phyloP scores from a whole-genome alignment of 2,113 vertebrate genomes.

The Macrotus californicus region DNA sequence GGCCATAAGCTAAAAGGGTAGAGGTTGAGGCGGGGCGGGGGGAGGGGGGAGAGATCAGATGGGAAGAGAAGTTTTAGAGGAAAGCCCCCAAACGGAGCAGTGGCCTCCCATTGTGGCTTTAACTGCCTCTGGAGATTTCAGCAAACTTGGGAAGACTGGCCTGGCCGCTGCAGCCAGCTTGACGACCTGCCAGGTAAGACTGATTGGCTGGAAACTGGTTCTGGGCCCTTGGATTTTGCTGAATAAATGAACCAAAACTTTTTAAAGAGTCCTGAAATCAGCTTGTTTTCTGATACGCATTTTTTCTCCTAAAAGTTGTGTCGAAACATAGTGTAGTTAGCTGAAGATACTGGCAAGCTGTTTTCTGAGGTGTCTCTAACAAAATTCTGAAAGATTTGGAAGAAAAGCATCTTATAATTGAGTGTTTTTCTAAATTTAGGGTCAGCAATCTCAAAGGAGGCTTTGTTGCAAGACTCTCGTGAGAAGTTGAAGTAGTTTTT shows the following conservation, averaged over 20 bases:
- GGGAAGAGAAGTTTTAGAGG: slow-evolving; percentile 4
- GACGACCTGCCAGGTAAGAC: slow-evolving; percentile 41
- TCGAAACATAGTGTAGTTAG: neutral
- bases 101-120: neutral
- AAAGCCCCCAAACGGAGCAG: neutral
- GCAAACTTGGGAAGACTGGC: slow-evolving; percentile 24
- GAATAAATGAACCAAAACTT: neutral
- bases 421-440: neutral
- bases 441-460: slow-evolving; percentile 3
- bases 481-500: neutral
- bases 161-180: neutral
- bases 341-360: neutral
- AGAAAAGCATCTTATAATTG: neutral
- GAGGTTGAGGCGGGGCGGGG: neutral
- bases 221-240: neutral
- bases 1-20: neutral
- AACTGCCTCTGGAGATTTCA: slow-evolving; percentile 27
- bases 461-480: neutral
- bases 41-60: neutral
- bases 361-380: neutral
- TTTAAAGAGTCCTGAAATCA: slow-evolving; percentile 28
- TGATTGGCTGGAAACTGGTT: neutral
- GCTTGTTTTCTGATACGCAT: neutral
- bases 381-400: slow-evolving; percentile 27
- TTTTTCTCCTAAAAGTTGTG: slow-evolving; percentile 11